phyloP scores from a whole-genome alignment of 2,888 invertebrate species.

The Caenorhabditis sp. region DNA sequence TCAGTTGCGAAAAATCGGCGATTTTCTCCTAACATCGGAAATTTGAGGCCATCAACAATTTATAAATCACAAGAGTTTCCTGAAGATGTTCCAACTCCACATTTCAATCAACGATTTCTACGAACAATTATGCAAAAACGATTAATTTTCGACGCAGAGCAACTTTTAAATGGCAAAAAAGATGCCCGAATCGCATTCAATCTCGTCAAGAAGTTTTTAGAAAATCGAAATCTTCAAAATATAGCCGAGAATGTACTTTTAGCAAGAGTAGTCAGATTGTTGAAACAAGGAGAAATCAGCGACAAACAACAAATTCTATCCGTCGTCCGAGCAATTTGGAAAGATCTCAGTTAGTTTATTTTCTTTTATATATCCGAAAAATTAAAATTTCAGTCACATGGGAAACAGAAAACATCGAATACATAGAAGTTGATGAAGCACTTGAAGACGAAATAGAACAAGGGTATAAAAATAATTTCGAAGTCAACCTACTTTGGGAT shows the following conservation, averaged over 20 bases:
- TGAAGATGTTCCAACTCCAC: conserved; percentile 18
- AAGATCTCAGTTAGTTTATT: conserved; percentile 20
- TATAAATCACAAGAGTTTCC: conserved; percentile 12
- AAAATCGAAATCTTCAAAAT: conserved; percentile 3
- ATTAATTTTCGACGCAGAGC: conserved; percentile 11
- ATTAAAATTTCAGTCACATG: conserved; percentile 24
- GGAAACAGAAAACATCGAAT: conserved; percentile 16
- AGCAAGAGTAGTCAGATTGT: conserved; percentile 19
- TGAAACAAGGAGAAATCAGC: conserved; percentile 18
- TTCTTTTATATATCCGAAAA: background rate
- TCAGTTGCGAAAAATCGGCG: conserved; percentile 21
- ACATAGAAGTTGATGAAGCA: conserved; percentile 9
- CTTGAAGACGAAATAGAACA: conserved; percentile 14
- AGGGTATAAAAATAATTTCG: conserved; percentile 16
- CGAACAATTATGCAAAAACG: conserved; percentile 9
- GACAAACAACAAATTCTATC: conserved; percentile 37
- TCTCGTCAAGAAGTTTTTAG: conserved; percentile 4
- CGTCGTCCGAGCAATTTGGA: conserved; percentile 16
- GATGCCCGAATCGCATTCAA: background rate
- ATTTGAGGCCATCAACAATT: conserved; percentile 24
- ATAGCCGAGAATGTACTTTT: conserved; percentile 8
- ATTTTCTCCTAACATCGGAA: conserved; percentile 32
- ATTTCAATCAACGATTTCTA: conserved; percentile 30
- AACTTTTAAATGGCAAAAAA: conserved; percentile 11
- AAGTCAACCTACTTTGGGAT: conserved; percentile 20